Evolutionary conservation across 1,140 invertebrate species (phyloP), one percentile per base, ranked within the genome.

Genomic region (Calycopis cecrops): DNA sequence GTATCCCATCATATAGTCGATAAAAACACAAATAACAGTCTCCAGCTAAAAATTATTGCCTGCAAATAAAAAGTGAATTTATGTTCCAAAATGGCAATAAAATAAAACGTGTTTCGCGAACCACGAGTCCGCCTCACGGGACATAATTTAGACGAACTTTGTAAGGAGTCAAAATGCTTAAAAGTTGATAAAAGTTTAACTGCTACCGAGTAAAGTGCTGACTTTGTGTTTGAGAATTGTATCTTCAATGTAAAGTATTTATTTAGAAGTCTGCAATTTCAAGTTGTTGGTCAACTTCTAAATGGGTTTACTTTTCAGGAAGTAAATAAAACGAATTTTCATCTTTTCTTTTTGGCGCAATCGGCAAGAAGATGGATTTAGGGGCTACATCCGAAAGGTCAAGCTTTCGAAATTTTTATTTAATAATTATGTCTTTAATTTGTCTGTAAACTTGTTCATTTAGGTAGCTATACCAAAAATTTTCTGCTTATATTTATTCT

Each of bases 141-240:
- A 44, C 9, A 16, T 44, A 44, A 44, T 44, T 16, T 17, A 44
- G 40, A 3, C 6, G 2, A 44, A 44, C 40, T 44, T 44, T 14
- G 40, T 16, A 44, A 44, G 40, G 17, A 44, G 40, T 44, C 40
- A 17, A 16, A 44, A 28, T 28, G 40, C 16, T 44, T 44, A 44
- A 44, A 44, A 44, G 40, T 44, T 44, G 8, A 16, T 44, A 44
- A 44, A 40, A 44, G 16, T 44, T 16, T 44, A 44, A 44, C 12
- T 44, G 40, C 17, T 44, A 44, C 40, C 1, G 40, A 44, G 40
- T 44, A 44, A 44, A 44, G 14, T 44, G 40, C 40, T 44, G 40
- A 44, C 12, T 44, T 44, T 44, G 40, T 44, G 6, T 28, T 28
- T 16, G 17, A 16, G 14, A 44, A 44, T 44, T 44, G 14, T 44